Conservation (phyloP, 2,797 vertebrate species). For the Artibeus lituratus region DNA sequence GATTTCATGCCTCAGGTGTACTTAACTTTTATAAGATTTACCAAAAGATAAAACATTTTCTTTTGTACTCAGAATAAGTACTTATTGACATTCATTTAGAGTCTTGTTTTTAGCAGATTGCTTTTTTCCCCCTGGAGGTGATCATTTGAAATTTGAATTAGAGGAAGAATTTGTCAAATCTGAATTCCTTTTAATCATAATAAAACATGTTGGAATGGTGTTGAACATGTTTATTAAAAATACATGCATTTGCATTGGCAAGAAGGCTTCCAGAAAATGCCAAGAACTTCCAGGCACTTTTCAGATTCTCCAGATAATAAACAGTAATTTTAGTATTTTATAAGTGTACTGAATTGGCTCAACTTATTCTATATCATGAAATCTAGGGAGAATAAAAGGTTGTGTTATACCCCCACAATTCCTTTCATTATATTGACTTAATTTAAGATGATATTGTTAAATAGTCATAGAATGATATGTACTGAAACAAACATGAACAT, state of each 20-base stretch:
- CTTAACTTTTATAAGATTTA: background rate
- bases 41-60: background rate
- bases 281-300: background rate
- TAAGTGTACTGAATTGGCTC: background rate
- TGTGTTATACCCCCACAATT: rapidly evolving
- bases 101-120: background rate
- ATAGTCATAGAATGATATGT: rapidly evolving
- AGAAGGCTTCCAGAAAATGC: background rate
- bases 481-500: rapidly evolving
- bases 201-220: background rate
- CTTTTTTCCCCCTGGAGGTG: background rate
- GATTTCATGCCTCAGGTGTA: background rate
- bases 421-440: rapidly evolving
- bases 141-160: conserved; percentile 28
- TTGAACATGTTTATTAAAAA: background rate
- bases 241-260: background rate
- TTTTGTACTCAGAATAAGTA: background rate
- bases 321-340: background rate
- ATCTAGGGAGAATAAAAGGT: rapidly evolving
- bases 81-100: background rate
- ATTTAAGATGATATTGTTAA: background rate
- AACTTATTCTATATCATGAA: background rate
- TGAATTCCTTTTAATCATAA: background rate
- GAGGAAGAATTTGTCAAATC: background rate
- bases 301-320: background rate